Evolutionary conservation across 2,113 vertebrate species (phyloP).

Genomic region (Corythaeola cristata): DNA sequence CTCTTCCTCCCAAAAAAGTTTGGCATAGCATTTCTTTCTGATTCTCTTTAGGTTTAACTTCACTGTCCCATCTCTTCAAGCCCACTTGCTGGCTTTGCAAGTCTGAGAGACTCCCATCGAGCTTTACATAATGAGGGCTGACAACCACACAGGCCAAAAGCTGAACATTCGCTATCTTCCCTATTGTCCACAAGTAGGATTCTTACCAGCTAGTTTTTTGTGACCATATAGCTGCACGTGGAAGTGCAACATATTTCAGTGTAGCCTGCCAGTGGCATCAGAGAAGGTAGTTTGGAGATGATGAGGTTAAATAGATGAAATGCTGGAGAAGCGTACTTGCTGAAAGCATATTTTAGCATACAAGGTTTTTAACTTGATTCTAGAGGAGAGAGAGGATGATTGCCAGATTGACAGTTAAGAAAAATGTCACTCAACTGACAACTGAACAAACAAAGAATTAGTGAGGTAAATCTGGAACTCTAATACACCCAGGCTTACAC

Average conservation of each 20-base stretch:
- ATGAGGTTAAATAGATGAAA: neutral
- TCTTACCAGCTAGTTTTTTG: neutral
- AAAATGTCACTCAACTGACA: neutral
- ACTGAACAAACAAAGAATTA: conserved; percentile 45
- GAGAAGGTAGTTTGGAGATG: neutral
- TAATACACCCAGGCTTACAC: neutral
- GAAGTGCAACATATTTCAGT: neutral
- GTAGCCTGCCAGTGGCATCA: neutral
- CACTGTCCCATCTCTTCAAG: neutral
- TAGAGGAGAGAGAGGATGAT: neutral
- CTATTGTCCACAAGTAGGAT: neutral
- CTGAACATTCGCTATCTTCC: neutral
- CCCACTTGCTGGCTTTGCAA: neutral
- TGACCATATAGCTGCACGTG: neutral
- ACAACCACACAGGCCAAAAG: neutral
- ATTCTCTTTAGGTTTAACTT: neutral
- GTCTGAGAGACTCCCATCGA: neutral
- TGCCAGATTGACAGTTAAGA: neutral
- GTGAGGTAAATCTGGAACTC: neutral
- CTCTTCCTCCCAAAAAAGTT: neutral
- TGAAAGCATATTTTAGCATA: neutral
- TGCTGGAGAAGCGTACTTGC: neutral
- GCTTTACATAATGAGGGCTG: neutral
- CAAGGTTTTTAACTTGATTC: neutral
- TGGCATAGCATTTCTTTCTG: neutral